Evolutionary conservation across 1,140 invertebrate genomes (phyloP), one percentile per base, ranked within the genome.

Genomic region (Dendrolimus kikuchii): DNA sequence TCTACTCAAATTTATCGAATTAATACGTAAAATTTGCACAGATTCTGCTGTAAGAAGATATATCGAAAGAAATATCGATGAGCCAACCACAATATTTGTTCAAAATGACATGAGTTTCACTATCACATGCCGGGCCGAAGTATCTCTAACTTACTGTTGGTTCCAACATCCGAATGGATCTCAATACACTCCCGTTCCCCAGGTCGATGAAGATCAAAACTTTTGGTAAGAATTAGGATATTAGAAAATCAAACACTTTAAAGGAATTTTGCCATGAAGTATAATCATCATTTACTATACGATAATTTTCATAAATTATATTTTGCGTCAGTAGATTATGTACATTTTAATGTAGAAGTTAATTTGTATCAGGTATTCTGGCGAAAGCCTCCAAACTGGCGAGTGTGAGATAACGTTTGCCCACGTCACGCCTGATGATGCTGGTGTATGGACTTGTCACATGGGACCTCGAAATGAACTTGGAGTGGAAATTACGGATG

Each of bases 121-220:
- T 0, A 51, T 86, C n/a, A 63, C 53, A 8, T 86, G 82, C 47
- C 57, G 67, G 5, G 74, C 76, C 2, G 67, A 76, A 0, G 55
- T 66, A 4, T 74, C 79, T 0, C 63, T 88, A 5, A 53, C 62
- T 0, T 88, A 88, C 55, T 88, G 86, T 60, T 86, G 81, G 81
- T 77, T 87, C 45, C 72, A 77, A 54, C 83, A 87, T 54, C 84
- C 84, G 1, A 86, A 87, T 53, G 81, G 84, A 0, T 67, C 76
- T 2, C 79, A 84, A 49, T 86, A 71, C 57, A 77, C 77, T 4
- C 78, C 79, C 3, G 65, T 73, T 7, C 51, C 47, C n/a, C 60
- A 62, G 6, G 40, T 41, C 2, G 38, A 48, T 10, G 59, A 71
- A 6, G 47, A 67, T 8, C 77, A 74, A 53, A 40, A 40, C 1